Percentiles rank a stretch among this genome's conserved stretches.
Conservation (phyloP, 2,113 vertebrate species). For the Xenus cinereus region DNA sequence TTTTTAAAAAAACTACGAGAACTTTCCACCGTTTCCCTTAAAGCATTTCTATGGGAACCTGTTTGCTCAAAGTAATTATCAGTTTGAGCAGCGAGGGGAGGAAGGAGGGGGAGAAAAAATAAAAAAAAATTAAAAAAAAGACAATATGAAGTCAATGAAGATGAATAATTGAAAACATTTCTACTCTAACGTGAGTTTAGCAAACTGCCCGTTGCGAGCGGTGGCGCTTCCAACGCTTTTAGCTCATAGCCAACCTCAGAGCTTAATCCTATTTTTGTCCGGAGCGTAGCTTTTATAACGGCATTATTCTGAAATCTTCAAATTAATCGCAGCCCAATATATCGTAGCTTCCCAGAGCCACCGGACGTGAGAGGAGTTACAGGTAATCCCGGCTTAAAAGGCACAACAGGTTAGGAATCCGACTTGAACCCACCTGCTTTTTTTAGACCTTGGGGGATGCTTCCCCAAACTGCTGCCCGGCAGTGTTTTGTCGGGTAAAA, state of each 20-base stretch:
- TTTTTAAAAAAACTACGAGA: slow-evolving; percentile 25
- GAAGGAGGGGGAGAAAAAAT: fast-evolving
- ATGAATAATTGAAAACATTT: slow-evolving; percentile 40
- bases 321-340: slow-evolving; percentile 62
- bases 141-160: slow-evolving; percentile 38
- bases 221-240: slow-evolving; percentile 65
- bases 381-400: slow-evolving; percentile 61
- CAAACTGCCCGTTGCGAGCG: not conserved
- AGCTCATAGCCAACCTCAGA: slow-evolving; percentile 69
- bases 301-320: slow-evolving; percentile 68
- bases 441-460: not conserved
- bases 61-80: slow-evolving; percentile 65
- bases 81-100: not conserved
- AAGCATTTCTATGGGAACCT: slow-evolving; percentile 63
- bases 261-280: slow-evolving; percentile 76
- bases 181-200: slow-evolving; percentile 1
- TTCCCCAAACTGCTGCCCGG: not conserved
- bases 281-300: slow-evolving; percentile 69
- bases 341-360: slow-evolving; percentile 52
- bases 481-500: not conserved
- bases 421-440: slow-evolving; percentile 10
- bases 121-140: not conserved
- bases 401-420: slow-evolving; percentile 61
- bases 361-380: slow-evolving; percentile 9
- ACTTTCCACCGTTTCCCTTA: slow-evolving; percentile 68